Evolutionary conservation across 1,140 invertebrate genomes (phyloP).

Genomic region (Zaprionus capensis): DNA sequence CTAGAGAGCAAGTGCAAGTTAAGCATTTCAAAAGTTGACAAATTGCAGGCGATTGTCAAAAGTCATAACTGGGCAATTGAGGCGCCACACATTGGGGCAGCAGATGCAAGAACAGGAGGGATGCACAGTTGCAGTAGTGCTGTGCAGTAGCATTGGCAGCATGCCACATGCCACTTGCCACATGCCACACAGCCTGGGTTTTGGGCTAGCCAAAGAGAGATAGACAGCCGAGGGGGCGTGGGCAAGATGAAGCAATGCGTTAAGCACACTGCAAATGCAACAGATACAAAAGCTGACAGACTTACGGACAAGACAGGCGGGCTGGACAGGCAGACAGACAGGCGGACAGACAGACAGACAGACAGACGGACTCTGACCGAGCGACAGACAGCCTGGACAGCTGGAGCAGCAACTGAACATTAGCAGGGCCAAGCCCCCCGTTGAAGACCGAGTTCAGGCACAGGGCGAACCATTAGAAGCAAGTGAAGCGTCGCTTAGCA

Average conservation of each 20-base stretch:
- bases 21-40: conserved; percentile 3
- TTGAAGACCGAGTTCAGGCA: neutral
- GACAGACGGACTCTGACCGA: neutral
- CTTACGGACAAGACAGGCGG: conserved; percentile 15
- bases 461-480: conserved; percentile 33
- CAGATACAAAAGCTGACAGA: conserved; percentile 44
- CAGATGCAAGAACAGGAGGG: neutral
- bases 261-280: conserved; percentile 46
- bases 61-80: conserved; percentile 38
- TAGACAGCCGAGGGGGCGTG: neutral
- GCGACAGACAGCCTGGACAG: conserved; percentile 10
- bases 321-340: conserved; percentile 3
- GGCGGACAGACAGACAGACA: neutral
- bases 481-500: conserved; percentile 29
- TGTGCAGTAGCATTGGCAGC: conserved; percentile 21
- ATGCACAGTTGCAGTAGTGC: neutral
- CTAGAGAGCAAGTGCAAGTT: neutral
- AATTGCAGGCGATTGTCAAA: conserved; percentile 32
- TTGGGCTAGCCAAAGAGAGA: neutral
- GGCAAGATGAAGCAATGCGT: conserved; percentile 16
- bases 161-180: conserved; percentile 30
- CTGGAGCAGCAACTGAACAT: conserved; percentile 8
- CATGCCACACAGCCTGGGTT: conserved; percentile 6
- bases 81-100: conserved; percentile 7
- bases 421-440: neutral